A percentile compares a stretch with the other conserved stretches of the same genome.
These are phyloP conservation scores for Dexiosoma caninum DNA, from an alignment of 2,888 invertebrate species.

Conservation along the genomic window DNA sequence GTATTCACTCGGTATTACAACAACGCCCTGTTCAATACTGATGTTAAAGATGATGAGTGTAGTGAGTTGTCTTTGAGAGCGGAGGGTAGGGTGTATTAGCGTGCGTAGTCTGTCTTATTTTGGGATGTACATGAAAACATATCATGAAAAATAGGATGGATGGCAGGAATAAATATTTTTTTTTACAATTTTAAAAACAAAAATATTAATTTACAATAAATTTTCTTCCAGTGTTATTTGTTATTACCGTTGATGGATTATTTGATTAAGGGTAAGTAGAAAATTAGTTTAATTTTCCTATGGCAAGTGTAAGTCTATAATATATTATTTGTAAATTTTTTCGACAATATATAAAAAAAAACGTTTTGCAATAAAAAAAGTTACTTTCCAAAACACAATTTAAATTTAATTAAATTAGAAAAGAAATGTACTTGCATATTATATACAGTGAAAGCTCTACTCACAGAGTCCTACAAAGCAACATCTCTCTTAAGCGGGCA, in stretches of 20 bases:
- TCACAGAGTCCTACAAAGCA: no score
- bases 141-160: constrained; percentile 40
- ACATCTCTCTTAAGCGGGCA: no score
- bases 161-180: constrained; percentile 22
- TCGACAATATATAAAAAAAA: no score
- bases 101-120: background rate
- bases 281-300: background rate
- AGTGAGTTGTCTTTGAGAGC: background rate
- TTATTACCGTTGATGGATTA: constrained; percentile 47
- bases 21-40: constrained; percentile 54
- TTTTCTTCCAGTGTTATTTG: constrained; percentile 56
- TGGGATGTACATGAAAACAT: no score
- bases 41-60: constrained; percentile 40
- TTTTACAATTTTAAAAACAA: constrained; percentile 15
- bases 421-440: no score
- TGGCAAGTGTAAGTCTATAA: no score
- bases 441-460: no score
- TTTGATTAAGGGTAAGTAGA: background rate
- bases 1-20: constrained; percentile 49
- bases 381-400: no score
- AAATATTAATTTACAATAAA: constrained; percentile 39
- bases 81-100: background rate
- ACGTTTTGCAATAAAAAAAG: no score
- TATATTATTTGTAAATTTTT: no score
- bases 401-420: no score